A percentile compares a stretch with the other conserved stretches of the same genome.
phyloP scores from a whole-genome alignment of 1,140 invertebrate species.

The Drosophila varians region DNA sequence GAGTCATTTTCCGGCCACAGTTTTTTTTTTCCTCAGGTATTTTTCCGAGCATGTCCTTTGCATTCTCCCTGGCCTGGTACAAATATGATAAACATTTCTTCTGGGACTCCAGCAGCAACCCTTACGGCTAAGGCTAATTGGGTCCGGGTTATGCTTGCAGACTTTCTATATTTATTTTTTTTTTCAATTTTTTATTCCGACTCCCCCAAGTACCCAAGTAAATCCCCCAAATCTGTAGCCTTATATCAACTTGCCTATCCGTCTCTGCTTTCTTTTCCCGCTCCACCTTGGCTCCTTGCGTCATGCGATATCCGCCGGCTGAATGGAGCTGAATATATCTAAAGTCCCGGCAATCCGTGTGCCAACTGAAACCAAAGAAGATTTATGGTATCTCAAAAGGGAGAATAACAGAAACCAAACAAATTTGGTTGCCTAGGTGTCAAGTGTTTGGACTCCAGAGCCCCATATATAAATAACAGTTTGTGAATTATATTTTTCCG shows the following conservation, averaged over 20 bases:
- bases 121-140: conserved; percentile 34
- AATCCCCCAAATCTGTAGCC: conserved; percentile 32
- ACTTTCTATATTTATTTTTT: background rate
- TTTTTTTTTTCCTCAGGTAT: conserved; percentile 26
- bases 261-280: conserved; percentile 22
- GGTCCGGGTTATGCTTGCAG: conserved; percentile 21
- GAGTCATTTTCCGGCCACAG: conserved; percentile 42
- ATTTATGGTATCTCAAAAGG: conserved; percentile 63
- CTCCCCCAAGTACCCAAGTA: conserved; percentile 7
- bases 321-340: conserved; percentile 54
- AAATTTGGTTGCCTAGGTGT: conserved; percentile 63
- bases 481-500: conserved; percentile 73
- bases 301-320: conserved; percentile 25
- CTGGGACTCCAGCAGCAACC: conserved; percentile 4
- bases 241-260: conserved; percentile 23
- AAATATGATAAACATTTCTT: conserved; percentile 31
- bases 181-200: background rate
- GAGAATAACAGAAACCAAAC: conserved; percentile 6
- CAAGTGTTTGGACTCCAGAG: conserved; percentile 45
- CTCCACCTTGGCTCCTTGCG: background rate
- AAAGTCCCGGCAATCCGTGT: conserved; percentile 76
- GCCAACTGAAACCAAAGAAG: conserved; percentile 76
- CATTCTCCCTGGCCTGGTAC: conserved; percentile 5
- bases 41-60: conserved; percentile 24
- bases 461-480: conserved; percentile 11